Base-by-base conservation (phyloP, 2,888 invertebrate genomes). In the Scaptomyza tumidula region DNA sequence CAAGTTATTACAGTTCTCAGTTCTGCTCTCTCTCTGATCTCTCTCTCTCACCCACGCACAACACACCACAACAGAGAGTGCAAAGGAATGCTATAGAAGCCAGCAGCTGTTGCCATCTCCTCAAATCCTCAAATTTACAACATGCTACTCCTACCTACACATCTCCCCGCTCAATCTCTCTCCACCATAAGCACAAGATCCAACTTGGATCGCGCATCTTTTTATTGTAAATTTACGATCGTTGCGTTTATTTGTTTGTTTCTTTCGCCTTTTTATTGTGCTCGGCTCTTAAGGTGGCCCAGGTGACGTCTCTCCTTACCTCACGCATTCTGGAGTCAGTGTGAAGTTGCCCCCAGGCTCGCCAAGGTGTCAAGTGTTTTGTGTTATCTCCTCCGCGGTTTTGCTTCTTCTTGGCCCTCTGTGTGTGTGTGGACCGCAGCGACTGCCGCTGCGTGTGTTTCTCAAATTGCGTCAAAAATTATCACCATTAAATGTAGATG, bases 401-500 rank as follows among this genome's bases (percentile, higher is more conserved):
- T 41, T 53, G 84, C 84, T 83, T 70, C 85, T 75, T 6, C 29
- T 24, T 82, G 66, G 58, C 61, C 69, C 68, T 19, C 48, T 55
- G 46, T n/a, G 14, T 37, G 13, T 35, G 35, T n/a, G 35, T 16
- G 45, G 59, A 50, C 44, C 61, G 45, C 54, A 48, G 29, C 66
- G 45, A 49, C 45, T 39, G 55, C 55, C 75, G 67, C 67, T 56
- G 68, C 66, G 75, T 84, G 68, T 84, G 81, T 77, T 75, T 80
- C 78, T 80, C 85, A 84, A 84, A 88, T 83, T 84, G 83, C 83
- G 85, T 88, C 88, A 85, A 71, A 89, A 86, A 76, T 86, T 87
- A 86, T 89, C 89, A 85, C 86, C 85, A 89, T 85, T 85, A 87
- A 87, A 87, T 87, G 89, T 89, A 87, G 86, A 87, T 87, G 86